A percentile compares a stretch with the other conserved stretches of the same genome.
phyloP scores from a whole-genome alignment of 1,140 invertebrate genomes.

The Trichomalopsis sarcophagae region DNA sequence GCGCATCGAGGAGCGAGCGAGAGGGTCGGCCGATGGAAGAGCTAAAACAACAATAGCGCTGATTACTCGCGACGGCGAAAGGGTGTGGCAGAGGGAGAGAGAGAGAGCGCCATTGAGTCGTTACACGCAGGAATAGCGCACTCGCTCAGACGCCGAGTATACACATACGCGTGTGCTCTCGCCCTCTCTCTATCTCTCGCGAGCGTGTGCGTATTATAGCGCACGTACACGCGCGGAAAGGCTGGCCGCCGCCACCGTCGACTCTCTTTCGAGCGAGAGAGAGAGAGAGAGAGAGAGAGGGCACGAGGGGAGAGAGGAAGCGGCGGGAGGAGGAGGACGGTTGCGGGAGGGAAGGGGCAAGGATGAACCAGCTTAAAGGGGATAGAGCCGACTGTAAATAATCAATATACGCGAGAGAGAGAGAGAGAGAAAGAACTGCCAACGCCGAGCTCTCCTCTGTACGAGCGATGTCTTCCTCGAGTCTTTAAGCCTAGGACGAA shows the following conservation, averaged over 20 bases:
- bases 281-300: conserved; percentile 51
- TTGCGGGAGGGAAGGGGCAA: conserved; percentile 64
- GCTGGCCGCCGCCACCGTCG: not conserved
- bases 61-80: conserved; percentile 73
- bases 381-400: conserved; percentile 70
- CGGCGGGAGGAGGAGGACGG: conserved; percentile 52
- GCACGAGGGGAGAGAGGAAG: conserved; percentile 44
- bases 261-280: conserved; percentile 33
- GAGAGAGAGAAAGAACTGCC: not conserved
- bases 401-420: conserved; percentile 68
- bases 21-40: conserved; percentile 14
- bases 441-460: conserved; percentile 11
- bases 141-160: conserved; percentile 42
- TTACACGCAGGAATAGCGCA: conserved; percentile 71
- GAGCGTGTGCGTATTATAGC: not conserved
- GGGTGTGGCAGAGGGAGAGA: conserved; percentile 69
- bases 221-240: not conserved
- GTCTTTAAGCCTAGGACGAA: no score
- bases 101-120: conserved; percentile 73
- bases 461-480: no score
- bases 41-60: conserved; percentile 72
- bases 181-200: not conserved
- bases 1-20: not conserved
- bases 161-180: not conserved
- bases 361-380: conserved; percentile 74